Evolutionary conservation across 1,140 invertebrate genomes (phyloP), one percentile per base, ranked within the genome.

Genomic region (Thaumatotibia leucotreta): DNA sequence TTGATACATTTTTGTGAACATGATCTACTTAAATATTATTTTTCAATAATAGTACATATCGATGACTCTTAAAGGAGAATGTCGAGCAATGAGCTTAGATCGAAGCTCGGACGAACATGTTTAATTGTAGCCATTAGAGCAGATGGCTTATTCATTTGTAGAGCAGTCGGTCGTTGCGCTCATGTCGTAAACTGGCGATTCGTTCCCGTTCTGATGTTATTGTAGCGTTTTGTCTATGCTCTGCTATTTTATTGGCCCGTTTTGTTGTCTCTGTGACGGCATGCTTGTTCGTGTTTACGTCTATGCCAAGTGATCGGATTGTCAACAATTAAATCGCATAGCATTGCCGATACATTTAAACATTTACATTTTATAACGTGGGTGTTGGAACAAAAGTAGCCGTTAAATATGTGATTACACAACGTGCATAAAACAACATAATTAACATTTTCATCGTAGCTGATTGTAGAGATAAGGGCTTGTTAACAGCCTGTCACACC

Each of bases 91-190:
- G 71, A 71, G 65, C 39, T 50, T 69, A 45, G 22, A 71, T 39
- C 61, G 70, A 75, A 68, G 66, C 75, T 71, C 66, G 72, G 76
- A 80, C 80, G 80, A 82, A 78, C 84, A 86, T 91, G 84, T 91
- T 91, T 91, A 89, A 91, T 91, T 89, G 86, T 83, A 69, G 80
- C 88, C 85, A 91, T 91, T 89, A 91, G 86, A 84, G 81, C 86
- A 88, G 88, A 91, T 91, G 88, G 88, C 88, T 91, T 91, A 89
- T 91, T 89, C 88, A 91, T 89, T 91, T 89, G 86, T 91, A 91
- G 86, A 88, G 83, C 86, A 91, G 75, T 89, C 86, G 87, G 80
- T 84, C 84, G 86, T 86, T 84, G 84, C 75, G 83, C 83, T 84
- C 82, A 78, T 82, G 86, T 91, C 88, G 88, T 89, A 91, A 91